Conservation (phyloP, 2,797 vertebrate genomes). For the Esox lucius region DNA sequence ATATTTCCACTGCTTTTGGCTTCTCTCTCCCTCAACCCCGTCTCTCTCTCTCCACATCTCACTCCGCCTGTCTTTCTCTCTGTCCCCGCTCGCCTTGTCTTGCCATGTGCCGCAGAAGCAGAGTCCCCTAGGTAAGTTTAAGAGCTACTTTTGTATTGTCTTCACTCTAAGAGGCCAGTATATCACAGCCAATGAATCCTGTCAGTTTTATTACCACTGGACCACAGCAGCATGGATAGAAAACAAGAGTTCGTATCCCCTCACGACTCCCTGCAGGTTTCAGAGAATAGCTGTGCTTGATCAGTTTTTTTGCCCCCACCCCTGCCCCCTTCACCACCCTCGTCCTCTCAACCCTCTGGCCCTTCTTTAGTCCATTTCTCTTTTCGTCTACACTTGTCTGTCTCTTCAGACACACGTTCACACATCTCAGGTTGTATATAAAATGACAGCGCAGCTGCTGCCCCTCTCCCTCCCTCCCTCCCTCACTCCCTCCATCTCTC, state of each 20-base stretch:
- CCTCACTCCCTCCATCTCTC: slow-evolving; percentile 34
- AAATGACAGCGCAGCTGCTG: slow-evolving; percentile 60
- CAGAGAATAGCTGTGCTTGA: slow-evolving; percentile 80
- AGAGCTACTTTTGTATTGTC: slow-evolving; percentile 84
- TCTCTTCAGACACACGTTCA: slow-evolving; percentile 44
- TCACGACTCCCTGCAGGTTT: slow-evolving; percentile 69
- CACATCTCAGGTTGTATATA: slow-evolving; percentile 56
- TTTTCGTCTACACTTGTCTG: slow-evolving; percentile 58
- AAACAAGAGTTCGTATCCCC: slow-evolving; percentile 80
- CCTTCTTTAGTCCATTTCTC: slow-evolving; percentile 21
- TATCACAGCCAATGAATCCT: slow-evolving; percentile 83
- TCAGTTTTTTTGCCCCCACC: slow-evolving; percentile 73
- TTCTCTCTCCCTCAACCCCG: slow-evolving; percentile 25
- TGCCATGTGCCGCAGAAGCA: slow-evolving; percentile 52
- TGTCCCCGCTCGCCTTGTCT: slow-evolving; percentile 7
- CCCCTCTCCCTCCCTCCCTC: slow-evolving; percentile 22
- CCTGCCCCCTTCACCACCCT: slow-evolving; percentile 17
- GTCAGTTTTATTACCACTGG: slow-evolving; percentile 84
- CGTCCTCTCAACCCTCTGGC: slow-evolving; percentile 28
- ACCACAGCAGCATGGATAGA: slow-evolving; percentile 76
- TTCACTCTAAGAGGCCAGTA: slow-evolving; percentile 82
- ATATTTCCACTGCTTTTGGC: slow-evolving; percentile 59
- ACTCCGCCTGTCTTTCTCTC: slow-evolving; percentile 27
- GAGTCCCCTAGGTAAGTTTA: slow-evolving; percentile 82
- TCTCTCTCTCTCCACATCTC: slow-evolving; percentile 6